These are phyloP conservation scores for Stegodyphus dumicola DNA, from an alignment of 1,140 invertebrate genomes.

Conservation along the genomic window DNA sequence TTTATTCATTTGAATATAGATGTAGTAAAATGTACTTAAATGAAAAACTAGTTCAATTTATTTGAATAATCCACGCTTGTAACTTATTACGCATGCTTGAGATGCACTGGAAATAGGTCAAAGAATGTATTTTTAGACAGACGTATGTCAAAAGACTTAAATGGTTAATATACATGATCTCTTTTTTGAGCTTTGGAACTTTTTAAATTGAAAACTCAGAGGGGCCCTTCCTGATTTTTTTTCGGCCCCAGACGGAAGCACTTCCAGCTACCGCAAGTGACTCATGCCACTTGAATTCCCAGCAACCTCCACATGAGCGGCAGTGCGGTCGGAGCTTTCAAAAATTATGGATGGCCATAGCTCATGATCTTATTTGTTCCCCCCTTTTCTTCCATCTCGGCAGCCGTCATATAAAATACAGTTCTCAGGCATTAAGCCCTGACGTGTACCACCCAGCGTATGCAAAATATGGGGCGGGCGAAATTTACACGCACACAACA, in stretches of 20 bases:
- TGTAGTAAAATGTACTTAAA: too few species aligned
- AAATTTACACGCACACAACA: slow-evolving; percentile 61
- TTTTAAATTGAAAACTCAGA: background rate
- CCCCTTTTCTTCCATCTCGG: slow-evolving; percentile 55
- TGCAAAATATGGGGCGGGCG: slow-evolving; percentile 61
- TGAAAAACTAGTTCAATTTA: too few species aligned
- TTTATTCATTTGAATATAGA: too few species aligned
- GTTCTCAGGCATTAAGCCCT: slow-evolving; percentile 58
- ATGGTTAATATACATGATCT: too few species aligned
- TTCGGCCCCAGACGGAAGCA: background rate
- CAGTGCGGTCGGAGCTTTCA: slow-evolving; percentile 56
- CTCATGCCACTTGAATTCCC: slow-evolving; percentile 32
- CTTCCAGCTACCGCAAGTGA: background rate
- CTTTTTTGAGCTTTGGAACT: too few species aligned
- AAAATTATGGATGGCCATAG: slow-evolving; percentile 58
- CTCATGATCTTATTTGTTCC: slow-evolving; percentile 61
- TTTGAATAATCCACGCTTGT: too few species aligned
- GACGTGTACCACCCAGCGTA: slow-evolving; percentile 56
- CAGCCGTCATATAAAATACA: slow-evolving; percentile 60
- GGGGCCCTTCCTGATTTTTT: background rate
- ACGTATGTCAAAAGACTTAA: too few species aligned
- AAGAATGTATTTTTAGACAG: too few species aligned
- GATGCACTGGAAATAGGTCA: too few species aligned
- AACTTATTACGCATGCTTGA: too few species aligned
- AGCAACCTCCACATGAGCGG: background rate